Evolutionary conservation across 2,888 invertebrate species (phyloP).

Genomic region (Brachyptera risi): DNA sequence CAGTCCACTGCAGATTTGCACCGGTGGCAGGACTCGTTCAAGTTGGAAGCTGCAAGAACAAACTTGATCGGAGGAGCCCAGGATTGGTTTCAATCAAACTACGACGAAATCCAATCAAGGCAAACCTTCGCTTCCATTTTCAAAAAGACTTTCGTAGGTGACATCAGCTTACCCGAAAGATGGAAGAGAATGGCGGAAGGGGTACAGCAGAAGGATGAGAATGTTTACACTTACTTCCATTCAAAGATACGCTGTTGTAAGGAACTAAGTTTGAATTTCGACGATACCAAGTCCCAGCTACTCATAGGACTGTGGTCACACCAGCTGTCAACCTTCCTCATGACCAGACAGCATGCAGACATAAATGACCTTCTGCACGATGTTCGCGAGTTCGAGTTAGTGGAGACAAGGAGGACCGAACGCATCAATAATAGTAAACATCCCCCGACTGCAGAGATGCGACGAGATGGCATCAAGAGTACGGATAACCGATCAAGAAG

Average conservation of each 20-base stretch:
- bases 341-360: background rate
- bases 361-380: background rate
- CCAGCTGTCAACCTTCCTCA: background rate
- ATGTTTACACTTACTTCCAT: background rate
- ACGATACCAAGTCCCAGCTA: background rate
- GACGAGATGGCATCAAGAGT: too few species aligned
- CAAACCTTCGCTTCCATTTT: background rate
- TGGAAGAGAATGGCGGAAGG: background rate
- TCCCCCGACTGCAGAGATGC: background rate
- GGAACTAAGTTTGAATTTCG: background rate
- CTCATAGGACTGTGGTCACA: background rate
- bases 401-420: background rate
- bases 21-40: background rate
- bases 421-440: background rate
- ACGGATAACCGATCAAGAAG: too few species aligned
- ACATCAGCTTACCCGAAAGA: background rate
- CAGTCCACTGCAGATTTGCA: background rate
- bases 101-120: background rate
- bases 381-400: background rate
- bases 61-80: background rate
- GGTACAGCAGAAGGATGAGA: background rate
- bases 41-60: background rate
- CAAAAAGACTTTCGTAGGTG: background rate
- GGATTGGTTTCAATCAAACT: background rate
- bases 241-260: background rate